Base-by-base conservation (phyloP, 2,113 vertebrate genomes). In the Sceloporus undulatus region DNA sequence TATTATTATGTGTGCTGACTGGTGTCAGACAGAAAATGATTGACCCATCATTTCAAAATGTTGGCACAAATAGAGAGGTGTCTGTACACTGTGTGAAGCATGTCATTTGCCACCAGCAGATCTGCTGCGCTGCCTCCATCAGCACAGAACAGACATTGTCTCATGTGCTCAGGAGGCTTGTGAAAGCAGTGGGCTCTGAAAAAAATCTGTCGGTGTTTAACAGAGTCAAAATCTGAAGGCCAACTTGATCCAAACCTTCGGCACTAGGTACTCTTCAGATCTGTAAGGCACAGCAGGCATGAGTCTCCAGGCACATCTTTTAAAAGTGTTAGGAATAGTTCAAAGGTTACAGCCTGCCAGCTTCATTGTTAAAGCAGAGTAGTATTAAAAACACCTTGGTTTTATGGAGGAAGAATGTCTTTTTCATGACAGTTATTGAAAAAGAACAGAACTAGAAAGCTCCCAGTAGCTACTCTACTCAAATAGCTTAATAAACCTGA, bases 171-270 rank as follows among this genome's bases (percentile, higher is more conserved):
- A 0, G 1, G 10, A 82, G n/a, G 9, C 62, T 92, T 48, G 13
- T 9, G 9, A 42, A 74, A 77, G 62, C 62, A 56, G 70, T 0
- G 0, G 18, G 19, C 71, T 73, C 14, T 70, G 34, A 77, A 86
- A 29, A 80, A 66, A 82, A 83, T 2, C 16, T 23, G 2, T 82
- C 0, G 0, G 29, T 76, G 73, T 27, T 70, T 54, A 38, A 66
- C 70, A 52, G 0, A 0, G 74, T 10, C 56, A 59, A 62, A 90
- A 42, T 4, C 1, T n/a, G 11, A 14, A 0, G 0, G 48, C 1
- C 48, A 79, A 9, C 14, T 66, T 81, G 40, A 52, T 38, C 4
- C 9, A 40, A 87, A 76, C 4, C 34, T 3, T 2, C 65, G 48
- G 29, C 6, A 18, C 59, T 62, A 14, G 38, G 56, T 34, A 34